phyloP scores from a whole-genome alignment of 2,888 invertebrate species.

The Agapostemon virescens region DNA sequence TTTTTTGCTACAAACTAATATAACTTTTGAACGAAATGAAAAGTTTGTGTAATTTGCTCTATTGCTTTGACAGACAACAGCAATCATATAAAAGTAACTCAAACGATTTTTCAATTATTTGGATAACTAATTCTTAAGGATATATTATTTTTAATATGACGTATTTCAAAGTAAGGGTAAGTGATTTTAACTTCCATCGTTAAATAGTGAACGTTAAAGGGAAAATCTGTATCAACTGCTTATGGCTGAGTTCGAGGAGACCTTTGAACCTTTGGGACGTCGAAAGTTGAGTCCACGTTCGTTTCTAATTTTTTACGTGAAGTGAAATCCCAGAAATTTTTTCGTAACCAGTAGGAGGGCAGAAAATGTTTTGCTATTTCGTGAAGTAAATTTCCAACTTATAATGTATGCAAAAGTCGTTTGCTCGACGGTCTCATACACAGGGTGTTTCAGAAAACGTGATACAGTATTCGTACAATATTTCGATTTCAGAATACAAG shows the following conservation, averaged over 20 bases:
- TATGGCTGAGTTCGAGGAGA: not conserved
- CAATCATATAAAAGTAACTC: not conserved
- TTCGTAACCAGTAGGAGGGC: not conserved
- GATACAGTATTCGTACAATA: not conserved
- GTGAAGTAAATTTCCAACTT: not conserved
- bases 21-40: no score
- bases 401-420: not conserved
- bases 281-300: not conserved
- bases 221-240: not conserved
- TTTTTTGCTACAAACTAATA: no score
- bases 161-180: not conserved
- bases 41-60: no score
- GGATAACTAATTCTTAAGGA: not conserved
- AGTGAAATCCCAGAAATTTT: constrained; percentile 1
- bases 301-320: not conserved
- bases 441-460: not conserved
- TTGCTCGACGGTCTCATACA: not conserved
- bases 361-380: constrained; percentile 6
- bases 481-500: not conserved
- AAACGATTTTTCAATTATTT: not conserved
- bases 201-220: not conserved
- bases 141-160: not conserved
- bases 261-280: not conserved
- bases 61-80: not conserved
- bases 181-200: not conserved